A percentile compares a stretch with the other conserved stretches of the same genome.
These are phyloP conservation scores for Erpetoichthys calabaricus DNA, from an alignment of 2,797 vertebrate species.

Conservation along the genomic window DNA sequence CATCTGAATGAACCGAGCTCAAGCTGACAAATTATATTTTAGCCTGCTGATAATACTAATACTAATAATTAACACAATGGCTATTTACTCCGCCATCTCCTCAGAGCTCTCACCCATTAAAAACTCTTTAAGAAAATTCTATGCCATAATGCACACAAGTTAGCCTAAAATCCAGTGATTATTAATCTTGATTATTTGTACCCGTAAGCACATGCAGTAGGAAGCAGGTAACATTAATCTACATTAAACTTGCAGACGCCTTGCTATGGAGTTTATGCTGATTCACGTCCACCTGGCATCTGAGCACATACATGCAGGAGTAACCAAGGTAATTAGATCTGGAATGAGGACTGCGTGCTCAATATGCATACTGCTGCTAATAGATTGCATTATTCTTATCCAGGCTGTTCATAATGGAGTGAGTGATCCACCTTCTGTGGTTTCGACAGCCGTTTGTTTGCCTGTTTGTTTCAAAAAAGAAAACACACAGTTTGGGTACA, in stretches of 20 bases:
- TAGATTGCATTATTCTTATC: neutral
- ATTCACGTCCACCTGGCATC: constrained; percentile 54
- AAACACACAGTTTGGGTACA: too few relatives aligned
- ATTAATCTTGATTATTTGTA: constrained; percentile 80
- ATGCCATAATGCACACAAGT: constrained; percentile 59
- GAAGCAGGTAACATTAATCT: constrained; percentile 80
- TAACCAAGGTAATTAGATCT: constrained; percentile 33
- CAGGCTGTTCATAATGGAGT: neutral
- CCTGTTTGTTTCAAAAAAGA: too few relatives aligned
- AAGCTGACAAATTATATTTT: constrained; percentile 7
- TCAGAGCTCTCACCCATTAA: constrained; percentile 46
- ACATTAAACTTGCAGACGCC: constrained; percentile 63
- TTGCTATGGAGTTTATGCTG: constrained; percentile 47
- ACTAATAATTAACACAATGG: constrained; percentile 11
- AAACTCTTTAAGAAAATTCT: constrained; percentile 47
- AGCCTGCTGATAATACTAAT: constrained; percentile 22
- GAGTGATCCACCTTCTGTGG: neutral
- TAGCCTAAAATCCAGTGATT: constrained; percentile 53
- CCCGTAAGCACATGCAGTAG: constrained; percentile 53
- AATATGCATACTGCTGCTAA: constrained; percentile 2
- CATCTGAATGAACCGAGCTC: constrained; percentile 40
- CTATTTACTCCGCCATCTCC: neutral
- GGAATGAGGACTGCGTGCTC: neutral
- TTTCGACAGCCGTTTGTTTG: too few relatives aligned
- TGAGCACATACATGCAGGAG: constrained; percentile 31